Base-by-base conservation (phyloP, 2,888 invertebrate species). In the Microplitis manilae region DNA sequence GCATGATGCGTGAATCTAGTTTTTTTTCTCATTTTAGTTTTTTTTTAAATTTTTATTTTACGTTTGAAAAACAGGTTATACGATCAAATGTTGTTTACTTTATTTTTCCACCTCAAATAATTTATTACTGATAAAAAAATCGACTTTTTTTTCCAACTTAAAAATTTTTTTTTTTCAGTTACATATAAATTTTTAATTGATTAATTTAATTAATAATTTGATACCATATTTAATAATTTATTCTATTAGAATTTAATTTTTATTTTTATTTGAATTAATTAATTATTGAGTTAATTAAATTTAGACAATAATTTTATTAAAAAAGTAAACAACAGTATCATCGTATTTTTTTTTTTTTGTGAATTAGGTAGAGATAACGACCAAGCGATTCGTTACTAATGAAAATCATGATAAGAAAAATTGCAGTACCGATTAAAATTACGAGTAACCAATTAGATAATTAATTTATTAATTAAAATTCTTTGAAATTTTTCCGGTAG, bases 351-450 rank as follows among this genome's bases (percentile, higher is more conserved):
- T 30, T 30, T 20, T 30, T 30, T 82, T 82, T 20, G 7, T 39
- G 65, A 65, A 76, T 81, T 81, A 81, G 80, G 84, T 81, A 82
- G 85, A 83, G 84, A 84, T 87, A 86, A 85, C 86, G 86, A 86
- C 86, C 83, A 85, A 86, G 86, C 86, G 85, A 81, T 83, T 84
- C 82, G 84, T 85, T 80, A 81, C 83, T 81, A 84, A 82, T 86
- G 81, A 85, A 79, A 85, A 85, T 83, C 83, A 79, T 61, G n/a
- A 76, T 72, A 64, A 74, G 39, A 60, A 73, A 77, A 64, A 75
- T 70, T 70, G 62, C 2, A 38, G 1, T 30, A 30, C 30, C 30
- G n/a, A 7, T 40, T 6, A 39, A 20, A 69, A 17, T 5, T 13
- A 8, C 9, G 8, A 13, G 5, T 50, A 1, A 50, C 50, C 50